A percentile compares a stretch with the other conserved stretches of the same genome.
These are phyloP conservation scores for Himalopsyche anomala DNA, from an alignment of 2,888 invertebrate species.

Conservation along the genomic window DNA sequence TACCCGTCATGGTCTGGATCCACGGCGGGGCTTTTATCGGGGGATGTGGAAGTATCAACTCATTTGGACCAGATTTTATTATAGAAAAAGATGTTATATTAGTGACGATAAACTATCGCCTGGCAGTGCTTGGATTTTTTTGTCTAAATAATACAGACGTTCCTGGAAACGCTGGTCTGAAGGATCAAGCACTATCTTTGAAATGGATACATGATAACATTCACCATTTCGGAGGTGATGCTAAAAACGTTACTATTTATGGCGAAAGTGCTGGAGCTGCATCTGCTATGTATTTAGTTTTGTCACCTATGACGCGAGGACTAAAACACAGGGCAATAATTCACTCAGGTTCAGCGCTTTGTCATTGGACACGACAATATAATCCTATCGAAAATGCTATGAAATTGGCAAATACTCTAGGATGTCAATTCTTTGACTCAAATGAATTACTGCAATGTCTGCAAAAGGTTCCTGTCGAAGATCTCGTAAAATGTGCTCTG, in stretches of 20 bases:
- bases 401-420: slow-evolving; percentile 48
- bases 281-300: slow-evolving; percentile 49
- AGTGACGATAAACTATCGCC: slow-evolving; percentile 60
- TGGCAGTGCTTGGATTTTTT: slow-evolving; percentile 57
- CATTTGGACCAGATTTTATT: slow-evolving; percentile 58
- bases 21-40: slow-evolving; percentile 60
- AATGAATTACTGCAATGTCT: slow-evolving; percentile 50
- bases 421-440: slow-evolving; percentile 5
- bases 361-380: slow-evolving; percentile 46
- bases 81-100: slow-evolving; percentile 54
- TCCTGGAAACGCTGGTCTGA: slow-evolving; percentile 60
- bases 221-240: slow-evolving; percentile 56
- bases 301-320: slow-evolving; percentile 52
- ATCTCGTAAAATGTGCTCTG: slow-evolving; percentile 36
- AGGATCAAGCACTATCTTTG: slow-evolving; percentile 60
- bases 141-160: slow-evolving; percentile 55
- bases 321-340: slow-evolving; percentile 51
- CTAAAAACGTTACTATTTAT: slow-evolving; percentile 57
- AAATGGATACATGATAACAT: slow-evolving; percentile 60
- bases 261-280: slow-evolving; percentile 60
- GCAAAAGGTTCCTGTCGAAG: slow-evolving; percentile 36
- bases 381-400: slow-evolving; percentile 46
- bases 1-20: slow-evolving; percentile 62
- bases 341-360: slow-evolving; percentile 53
- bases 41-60: slow-evolving; percentile 51